These are phyloP conservation scores for Meandrusa payeni DNA, from an alignment of 2,888 invertebrate species.

Conservation along the genomic window DNA sequence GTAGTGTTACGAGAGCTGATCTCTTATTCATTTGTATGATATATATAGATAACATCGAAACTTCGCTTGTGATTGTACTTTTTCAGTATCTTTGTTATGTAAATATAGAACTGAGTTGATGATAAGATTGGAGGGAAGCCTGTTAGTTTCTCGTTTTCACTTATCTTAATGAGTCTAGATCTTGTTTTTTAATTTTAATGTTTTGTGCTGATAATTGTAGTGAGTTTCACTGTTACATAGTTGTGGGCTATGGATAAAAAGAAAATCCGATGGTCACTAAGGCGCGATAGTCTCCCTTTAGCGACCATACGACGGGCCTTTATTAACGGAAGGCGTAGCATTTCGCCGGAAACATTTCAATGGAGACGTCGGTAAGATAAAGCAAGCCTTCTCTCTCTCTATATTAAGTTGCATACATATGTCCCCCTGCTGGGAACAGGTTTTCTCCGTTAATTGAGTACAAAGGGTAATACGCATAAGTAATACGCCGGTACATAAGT, in stretches of 20 bases:
- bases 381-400: too few species aligned
- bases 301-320: conserved; percentile 56
- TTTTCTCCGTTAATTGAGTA: too few species aligned
- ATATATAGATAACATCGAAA: too few species aligned
- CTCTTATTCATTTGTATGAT: too few species aligned
- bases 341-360: conserved; percentile 47
- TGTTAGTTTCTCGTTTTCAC: conserved; percentile 14
- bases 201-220: not conserved
- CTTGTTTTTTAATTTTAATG: not conserved
- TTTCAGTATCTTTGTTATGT: conserved; percentile 19
- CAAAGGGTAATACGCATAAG: too few species aligned
- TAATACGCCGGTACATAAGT: too few species aligned
- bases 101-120: conserved; percentile 11
- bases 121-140: conserved; percentile 27
- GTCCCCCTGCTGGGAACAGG: too few species aligned
- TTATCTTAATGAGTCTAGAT: conserved; percentile 17
- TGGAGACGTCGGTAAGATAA: conserved; percentile 62
- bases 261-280: conserved; percentile 43
- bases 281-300: conserved; percentile 64
- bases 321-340: conserved; percentile 50
- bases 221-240: not conserved
- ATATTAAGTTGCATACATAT: too few species aligned
- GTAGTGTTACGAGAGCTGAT: too few species aligned
- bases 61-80: conserved; percentile 5
- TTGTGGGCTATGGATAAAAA: conserved; percentile 10